Base-by-base conservation (phyloP, 2,888 invertebrate species). In the Ceratothoa steindachneri region DNA sequence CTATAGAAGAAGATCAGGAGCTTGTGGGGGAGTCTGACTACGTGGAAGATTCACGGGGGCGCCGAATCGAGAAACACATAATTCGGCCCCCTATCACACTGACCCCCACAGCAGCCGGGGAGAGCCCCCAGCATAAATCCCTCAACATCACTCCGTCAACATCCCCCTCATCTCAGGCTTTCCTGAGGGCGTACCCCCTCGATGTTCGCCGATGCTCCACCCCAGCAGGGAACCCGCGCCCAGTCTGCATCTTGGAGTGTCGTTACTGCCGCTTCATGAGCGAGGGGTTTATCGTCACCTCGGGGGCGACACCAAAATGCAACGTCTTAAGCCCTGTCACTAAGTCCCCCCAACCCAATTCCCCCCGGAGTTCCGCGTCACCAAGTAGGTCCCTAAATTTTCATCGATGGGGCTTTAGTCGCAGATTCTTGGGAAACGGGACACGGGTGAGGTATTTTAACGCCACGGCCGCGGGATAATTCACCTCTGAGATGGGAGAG, bases 201-300 rank as follows among this genome's bases (percentile, higher is more conserved):
- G 55, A 55, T 22, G 55, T 55, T 5, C 55, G 55, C 5, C 55
- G 55, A 7, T 55, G 19, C 19, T 55, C 55, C 19, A 55, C 55
- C 24, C 55, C 69, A 30, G 69, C 72, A 4, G 28, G 72, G 9
- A 53, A 75, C 2, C 65, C 53, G 12, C 24, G 69, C 0, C 60
- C 75, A n/a, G 71, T 73, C 51, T 80, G 81, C 73, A 75, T 80
- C 72, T 67, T 81, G 24, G 81, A 81, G 64, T 81, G 81, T 64
- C 68, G 75, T n/a, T 80, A 79, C 74, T 80, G 80, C 71, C 74
- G 75, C n/a, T 80, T 76, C 41, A 69, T 77, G 52, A 72, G 75
- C 65, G 75, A 75, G 67, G 75, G 75, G 29, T 72, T 72, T 19
- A 69, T 75, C 69, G 72, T 72, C 15, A 69, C 72, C n/a, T 72